Conservation (phyloP, 2,888 invertebrate species). For the Thereva unica region DNA sequence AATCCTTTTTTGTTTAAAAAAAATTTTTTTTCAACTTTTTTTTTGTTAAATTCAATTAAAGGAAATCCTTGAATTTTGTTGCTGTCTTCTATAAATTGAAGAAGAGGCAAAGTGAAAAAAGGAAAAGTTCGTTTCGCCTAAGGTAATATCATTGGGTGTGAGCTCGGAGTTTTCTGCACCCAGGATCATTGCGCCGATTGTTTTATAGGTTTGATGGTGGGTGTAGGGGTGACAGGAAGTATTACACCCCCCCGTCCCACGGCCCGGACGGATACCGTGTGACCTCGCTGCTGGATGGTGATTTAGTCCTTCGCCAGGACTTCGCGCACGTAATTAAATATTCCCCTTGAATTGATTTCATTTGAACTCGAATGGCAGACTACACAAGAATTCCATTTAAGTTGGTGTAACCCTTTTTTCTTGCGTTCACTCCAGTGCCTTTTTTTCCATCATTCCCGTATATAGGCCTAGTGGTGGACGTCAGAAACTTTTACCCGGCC, state of each 20-base stretch:
- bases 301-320: constrained; percentile 2
- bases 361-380: constrained; percentile 43
- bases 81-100: constrained; percentile 18
- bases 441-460: constrained; percentile 18
- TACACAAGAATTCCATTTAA: constrained; percentile 45
- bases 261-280: neutral
- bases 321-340: constrained; percentile 37
- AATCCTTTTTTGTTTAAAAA: constrained; percentile 10
- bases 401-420: constrained; percentile 43
- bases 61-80: constrained; percentile 26
- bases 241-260: neutral
- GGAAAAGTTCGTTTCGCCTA: constrained; percentile 6
- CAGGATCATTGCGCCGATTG: constrained; percentile 12
- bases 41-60: constrained; percentile 31
- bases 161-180: constrained; percentile 14
- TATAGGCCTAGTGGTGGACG: constrained; percentile 12
- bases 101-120: neutral
- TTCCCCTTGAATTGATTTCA: constrained; percentile 43
- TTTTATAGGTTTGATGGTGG: neutral
- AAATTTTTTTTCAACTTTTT: constrained; percentile 5
- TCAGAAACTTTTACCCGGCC: constrained; percentile 15
- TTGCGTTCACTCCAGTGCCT: constrained; percentile 9
- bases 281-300: neutral
- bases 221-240: too few relatives aligned
- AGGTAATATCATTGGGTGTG: neutral